These are phyloP conservation scores for Nannoperca obscura DNA, from an alignment of 2,797 vertebrate genomes.

Conservation along the genomic window DNA sequence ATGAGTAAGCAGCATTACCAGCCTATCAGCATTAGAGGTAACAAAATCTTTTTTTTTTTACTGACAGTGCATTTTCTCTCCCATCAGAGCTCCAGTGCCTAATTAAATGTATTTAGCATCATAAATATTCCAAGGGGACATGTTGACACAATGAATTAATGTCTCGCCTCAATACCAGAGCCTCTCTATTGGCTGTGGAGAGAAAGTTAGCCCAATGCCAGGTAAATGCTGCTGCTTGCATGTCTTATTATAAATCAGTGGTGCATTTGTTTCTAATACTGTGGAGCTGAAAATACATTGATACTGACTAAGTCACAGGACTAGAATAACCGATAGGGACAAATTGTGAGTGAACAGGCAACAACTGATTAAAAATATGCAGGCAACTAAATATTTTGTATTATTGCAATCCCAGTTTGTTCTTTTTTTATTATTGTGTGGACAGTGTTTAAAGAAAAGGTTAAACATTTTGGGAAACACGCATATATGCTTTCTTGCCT, in stretches of 20 bases:
- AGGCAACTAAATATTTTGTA: slow-evolving; percentile 11
- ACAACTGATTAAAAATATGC: slow-evolving; percentile 10
- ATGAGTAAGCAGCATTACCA: slow-evolving; percentile 75
- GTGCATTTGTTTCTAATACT: slow-evolving; percentile 74
- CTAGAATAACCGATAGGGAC: slow-evolving; percentile 26
- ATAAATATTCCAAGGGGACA: slow-evolving; percentile 89
- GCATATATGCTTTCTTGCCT: background rate
- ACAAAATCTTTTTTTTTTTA: slow-evolving; percentile 75
- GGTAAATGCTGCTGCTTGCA: slow-evolving; percentile 78
- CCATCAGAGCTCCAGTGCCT: slow-evolving; percentile 79
- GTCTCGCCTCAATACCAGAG: slow-evolving; percentile 85
- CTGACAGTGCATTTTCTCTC: slow-evolving; percentile 85
- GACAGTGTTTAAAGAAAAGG: background rate
- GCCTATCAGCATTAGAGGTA: slow-evolving; percentile 77
- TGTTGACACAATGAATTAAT: slow-evolving; percentile 88
- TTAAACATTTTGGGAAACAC: background rate
- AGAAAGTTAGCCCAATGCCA: slow-evolving; percentile 78
- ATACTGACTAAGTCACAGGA: slow-evolving; percentile 51
- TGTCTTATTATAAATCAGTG: slow-evolving; percentile 78
- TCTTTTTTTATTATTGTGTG: background rate
- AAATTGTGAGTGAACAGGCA: slow-evolving; percentile 8
- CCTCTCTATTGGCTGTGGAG: slow-evolving; percentile 80
- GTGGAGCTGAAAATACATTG: slow-evolving; percentile 46
- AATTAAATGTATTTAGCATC: slow-evolving; percentile 90
- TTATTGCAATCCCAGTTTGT: background rate